phyloP scores from a whole-genome alignment of 92 coral and sea anemone genomes.

The Ricordea florida region DNA sequence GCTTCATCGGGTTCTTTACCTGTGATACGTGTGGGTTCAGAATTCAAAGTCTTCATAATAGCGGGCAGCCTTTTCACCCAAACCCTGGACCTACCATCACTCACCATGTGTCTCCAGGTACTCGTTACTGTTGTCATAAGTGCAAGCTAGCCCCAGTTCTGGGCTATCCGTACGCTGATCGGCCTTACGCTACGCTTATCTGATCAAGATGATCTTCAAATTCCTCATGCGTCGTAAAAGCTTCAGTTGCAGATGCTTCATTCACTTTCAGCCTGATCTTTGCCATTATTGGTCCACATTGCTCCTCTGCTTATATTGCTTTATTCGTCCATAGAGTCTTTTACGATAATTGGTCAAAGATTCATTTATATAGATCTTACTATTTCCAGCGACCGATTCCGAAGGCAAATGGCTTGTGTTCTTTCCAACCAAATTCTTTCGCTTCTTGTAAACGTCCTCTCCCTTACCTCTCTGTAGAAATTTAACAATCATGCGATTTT shows the following conservation, averaged over 20 bases:
- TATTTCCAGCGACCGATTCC: neutral
- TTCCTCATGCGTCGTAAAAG: conserved; percentile 12
- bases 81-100: too few relatives aligned
- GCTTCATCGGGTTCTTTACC: too few relatives aligned
- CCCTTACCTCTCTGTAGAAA: conserved; percentile 12
- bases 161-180: too few relatives aligned
- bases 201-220: conserved; percentile 2
- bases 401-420: neutral
- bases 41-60: too few relatives aligned
- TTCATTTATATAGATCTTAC: conserved; percentile 23
- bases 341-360: conserved; percentile 25
- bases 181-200: neutral
- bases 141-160: too few relatives aligned
- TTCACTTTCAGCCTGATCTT: conserved; percentile 16
- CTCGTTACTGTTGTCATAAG: too few relatives aligned
- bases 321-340: conserved; percentile 26
- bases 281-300: conserved; percentile 37
- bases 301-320: conserved; percentile 7
- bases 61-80: too few relatives aligned
- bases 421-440: conserved; percentile 17
- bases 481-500: conserved; percentile 28
- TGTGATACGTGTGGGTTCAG: too few relatives aligned
- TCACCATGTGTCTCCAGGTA: too few relatives aligned
- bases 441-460: conserved; percentile 10
- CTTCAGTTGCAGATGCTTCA: conserved; percentile 1